A percentile compares a stretch with the other conserved stretches of the same genome.
These are phyloP conservation scores for Eristalis arbustorum DNA, from an alignment of 2,888 invertebrate species.

Conservation along the genomic window DNA sequence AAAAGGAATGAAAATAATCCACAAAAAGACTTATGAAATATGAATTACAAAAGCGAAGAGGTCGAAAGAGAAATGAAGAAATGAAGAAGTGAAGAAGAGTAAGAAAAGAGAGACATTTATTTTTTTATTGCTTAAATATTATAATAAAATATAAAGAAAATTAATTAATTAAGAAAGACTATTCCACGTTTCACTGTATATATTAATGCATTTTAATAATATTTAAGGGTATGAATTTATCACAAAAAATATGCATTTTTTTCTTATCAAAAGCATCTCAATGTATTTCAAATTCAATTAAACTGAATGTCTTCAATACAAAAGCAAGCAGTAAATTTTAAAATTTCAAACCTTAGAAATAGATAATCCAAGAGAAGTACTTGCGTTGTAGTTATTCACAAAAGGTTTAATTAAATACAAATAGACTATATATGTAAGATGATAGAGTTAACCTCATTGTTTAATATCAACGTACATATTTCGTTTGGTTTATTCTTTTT, in stretches of 20 bases:
- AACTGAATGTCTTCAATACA: slow-evolving; percentile 50
- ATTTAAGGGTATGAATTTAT: slow-evolving; percentile 42
- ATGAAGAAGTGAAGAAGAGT: slow-evolving; percentile 14
- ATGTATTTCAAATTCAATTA: slow-evolving; percentile 57
- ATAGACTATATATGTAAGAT: not conserved
- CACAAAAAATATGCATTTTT: slow-evolving; percentile 15
- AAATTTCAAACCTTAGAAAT: slow-evolving; percentile 28
- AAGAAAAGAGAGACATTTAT: slow-evolving; percentile 55
- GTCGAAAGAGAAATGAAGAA: slow-evolving; percentile 1
- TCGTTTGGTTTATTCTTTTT: not conserved
- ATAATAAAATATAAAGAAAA: slow-evolving; percentile 21
- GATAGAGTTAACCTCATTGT: not conserved
- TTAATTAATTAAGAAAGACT: slow-evolving; percentile 12
- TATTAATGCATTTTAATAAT: slow-evolving; percentile 43
- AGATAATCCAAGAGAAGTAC: slow-evolving; percentile 15
- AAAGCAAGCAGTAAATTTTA: slow-evolving; percentile 13
- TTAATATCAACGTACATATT: slow-evolving; percentile 3
- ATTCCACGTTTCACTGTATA: slow-evolving; percentile 61
- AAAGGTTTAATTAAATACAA: slow-evolving; percentile 21
- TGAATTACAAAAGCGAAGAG: slow-evolving; percentile 8
- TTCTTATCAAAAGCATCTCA: slow-evolving; percentile 53
- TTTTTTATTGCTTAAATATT: slow-evolving; percentile 64
- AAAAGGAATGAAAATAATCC: slow-evolving; percentile 14
- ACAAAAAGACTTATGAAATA: slow-evolving; percentile 44
- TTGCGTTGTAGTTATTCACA: slow-evolving; percentile 37